Evolutionary conservation across 2,113 vertebrate species (phyloP).

Genomic region (Cairina moschata): DNA sequence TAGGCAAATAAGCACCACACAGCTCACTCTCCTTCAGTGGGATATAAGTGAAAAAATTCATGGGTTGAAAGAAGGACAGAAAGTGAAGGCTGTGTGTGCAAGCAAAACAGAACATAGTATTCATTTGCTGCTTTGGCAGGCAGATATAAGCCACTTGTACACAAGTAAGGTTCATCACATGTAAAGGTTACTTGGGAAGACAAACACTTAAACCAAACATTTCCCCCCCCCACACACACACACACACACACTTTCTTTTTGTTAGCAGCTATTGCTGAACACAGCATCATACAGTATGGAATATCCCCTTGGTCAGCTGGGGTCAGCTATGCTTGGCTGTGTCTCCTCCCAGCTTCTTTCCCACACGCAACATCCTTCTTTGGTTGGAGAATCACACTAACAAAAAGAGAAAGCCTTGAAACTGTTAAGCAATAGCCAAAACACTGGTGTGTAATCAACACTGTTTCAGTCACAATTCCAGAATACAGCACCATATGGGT

Average conservation of each 20-base stretch:
- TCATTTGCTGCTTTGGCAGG: background rate
- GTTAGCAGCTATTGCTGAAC: background rate
- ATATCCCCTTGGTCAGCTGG: background rate
- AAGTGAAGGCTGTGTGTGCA: background rate
- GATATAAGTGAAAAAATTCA: background rate
- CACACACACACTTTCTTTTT: background rate
- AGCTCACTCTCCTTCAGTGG: background rate
- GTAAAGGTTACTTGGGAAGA: rapidly evolving
- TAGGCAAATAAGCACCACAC: background rate
- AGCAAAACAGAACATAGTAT: background rate
- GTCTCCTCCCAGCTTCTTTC: background rate
- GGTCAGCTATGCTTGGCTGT: background rate
- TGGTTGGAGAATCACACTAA: background rate
- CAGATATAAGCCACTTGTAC: background rate
- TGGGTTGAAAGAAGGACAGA: background rate
- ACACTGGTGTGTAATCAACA: background rate
- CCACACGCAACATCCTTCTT: rapidly evolving
- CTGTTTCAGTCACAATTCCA: background rate
- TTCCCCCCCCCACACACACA: rapidly evolving
- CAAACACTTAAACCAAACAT: rapidly evolving
- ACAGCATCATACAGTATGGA: rapidly evolving
- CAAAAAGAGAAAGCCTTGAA: background rate
- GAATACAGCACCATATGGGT: background rate
- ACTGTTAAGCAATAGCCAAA: background rate
- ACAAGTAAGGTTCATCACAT: rapidly evolving